These are phyloP conservation scores for Phoronis australis DNA, from an alignment of 2,888 invertebrate genomes.

Conservation along the genomic window DNA sequence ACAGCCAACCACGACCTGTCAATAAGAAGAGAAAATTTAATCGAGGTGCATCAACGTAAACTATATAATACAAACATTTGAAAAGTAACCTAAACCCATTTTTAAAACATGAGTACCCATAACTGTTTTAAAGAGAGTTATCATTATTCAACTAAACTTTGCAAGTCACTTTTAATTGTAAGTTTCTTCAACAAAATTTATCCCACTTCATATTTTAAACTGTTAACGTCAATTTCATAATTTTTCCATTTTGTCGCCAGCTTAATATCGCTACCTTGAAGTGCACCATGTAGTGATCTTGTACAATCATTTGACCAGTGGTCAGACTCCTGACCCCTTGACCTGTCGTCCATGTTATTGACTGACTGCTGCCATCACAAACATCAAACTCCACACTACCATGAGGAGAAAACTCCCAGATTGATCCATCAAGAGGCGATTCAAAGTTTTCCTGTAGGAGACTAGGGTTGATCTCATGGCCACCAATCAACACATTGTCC, in stretches of 20 bases:
- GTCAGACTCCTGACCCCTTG: conserved; percentile 40
- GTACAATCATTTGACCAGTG: conserved; percentile 50
- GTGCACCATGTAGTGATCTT: conserved; percentile 50
- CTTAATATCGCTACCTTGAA: conserved; percentile 48
- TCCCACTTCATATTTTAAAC: too few relatives aligned
- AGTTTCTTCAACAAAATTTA: too few relatives aligned
- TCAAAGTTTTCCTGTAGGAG: conserved; percentile 43
- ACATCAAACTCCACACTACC: conserved; percentile 26
- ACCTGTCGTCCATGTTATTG: conserved; percentile 38
- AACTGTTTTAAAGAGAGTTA: too few relatives aligned
- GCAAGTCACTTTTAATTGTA: too few relatives aligned
- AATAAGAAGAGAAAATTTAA: conserved; percentile 1
- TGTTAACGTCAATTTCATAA: too few relatives aligned
- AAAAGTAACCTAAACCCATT: too few relatives aligned
- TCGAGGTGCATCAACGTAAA: too few relatives aligned
- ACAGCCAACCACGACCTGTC: conserved; percentile 50
- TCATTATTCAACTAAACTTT: too few relatives aligned
- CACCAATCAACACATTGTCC: conserved; percentile 53
- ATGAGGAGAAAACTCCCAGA: conserved; percentile 47
- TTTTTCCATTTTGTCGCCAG: too few relatives aligned
- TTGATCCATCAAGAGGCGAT: conserved; percentile 3
- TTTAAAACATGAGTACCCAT: too few relatives aligned
- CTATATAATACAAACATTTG: too few relatives aligned
- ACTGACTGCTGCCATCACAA: conserved; percentile 25
- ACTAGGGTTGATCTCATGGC: conserved; percentile 51